phyloP scores from a whole-genome alignment of 2,797 vertebrate species.

The Tympanoctomys barrerae region DNA sequence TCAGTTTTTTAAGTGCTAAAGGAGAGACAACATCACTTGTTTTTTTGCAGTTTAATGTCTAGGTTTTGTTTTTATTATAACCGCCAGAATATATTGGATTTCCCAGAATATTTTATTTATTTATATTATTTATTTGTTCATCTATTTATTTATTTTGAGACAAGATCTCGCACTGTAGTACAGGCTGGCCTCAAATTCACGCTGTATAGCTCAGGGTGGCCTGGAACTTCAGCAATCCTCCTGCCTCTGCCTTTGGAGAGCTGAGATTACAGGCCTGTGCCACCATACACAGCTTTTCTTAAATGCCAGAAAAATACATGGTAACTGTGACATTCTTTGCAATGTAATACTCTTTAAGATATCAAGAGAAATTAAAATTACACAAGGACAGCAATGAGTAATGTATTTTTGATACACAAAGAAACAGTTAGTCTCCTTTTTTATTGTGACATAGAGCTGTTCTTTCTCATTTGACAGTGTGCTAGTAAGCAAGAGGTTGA shows the following conservation, averaged over 20 bases:
- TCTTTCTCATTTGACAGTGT: not conserved
- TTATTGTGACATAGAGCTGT: not conserved
- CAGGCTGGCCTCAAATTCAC: not conserved
- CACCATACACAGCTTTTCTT: not conserved
- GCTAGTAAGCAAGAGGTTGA: not conserved
- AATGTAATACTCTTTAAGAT: constrained; percentile 22
- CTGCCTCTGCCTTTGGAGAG: not conserved
- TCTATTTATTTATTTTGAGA: no score
- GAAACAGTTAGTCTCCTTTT: not conserved
- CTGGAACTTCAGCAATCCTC: no score
- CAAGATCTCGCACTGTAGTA: no score
- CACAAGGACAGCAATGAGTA: not conserved
- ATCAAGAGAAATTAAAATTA: not conserved
- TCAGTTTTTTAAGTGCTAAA: constrained; percentile 4
- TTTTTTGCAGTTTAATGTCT: not conserved
- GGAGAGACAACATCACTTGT: not conserved
- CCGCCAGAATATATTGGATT: not conserved
- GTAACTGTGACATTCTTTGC: not conserved
- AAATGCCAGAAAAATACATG: not conserved
- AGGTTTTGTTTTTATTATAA: constrained; percentile 8
- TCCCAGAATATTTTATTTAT: not conserved
- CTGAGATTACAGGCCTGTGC: not conserved
- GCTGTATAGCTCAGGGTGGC: not conserved
- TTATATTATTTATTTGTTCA: no score
- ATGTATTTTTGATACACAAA: constrained; percentile 12